phyloP scores from a whole-genome alignment of 2,113 vertebrate genomes.

The Hemiprocne comata region DNA sequence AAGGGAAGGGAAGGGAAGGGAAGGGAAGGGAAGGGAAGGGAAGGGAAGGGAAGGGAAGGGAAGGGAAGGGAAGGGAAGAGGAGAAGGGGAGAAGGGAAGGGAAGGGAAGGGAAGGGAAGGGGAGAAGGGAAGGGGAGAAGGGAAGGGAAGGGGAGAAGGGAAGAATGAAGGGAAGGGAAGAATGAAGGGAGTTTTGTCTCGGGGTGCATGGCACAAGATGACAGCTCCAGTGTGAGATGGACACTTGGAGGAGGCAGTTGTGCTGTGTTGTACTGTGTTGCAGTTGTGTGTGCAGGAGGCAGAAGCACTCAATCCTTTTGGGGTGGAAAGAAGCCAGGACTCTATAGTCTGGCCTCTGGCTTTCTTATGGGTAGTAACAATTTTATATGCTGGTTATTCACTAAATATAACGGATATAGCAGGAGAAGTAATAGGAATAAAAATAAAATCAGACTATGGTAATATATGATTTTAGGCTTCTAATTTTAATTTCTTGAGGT shows the following conservation, averaged over 20 bases:
- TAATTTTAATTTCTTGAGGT: neutral
- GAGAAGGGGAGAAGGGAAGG: too few species aligned
- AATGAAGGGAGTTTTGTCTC: too few species aligned
- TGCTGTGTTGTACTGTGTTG: neutral
- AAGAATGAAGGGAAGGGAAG: too few species aligned
- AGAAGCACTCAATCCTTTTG: neutral
- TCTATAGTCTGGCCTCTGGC: neutral
- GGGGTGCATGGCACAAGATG: fast-evolving
- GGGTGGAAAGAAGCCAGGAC: neutral
- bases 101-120: too few species aligned
- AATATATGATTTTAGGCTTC: neutral
- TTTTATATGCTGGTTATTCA: neutral
- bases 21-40: too few species aligned
- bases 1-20: too few species aligned
- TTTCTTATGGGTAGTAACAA: neutral
- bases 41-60: too few species aligned
- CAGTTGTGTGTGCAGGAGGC: neutral
- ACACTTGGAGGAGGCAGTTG: neutral
- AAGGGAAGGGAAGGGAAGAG: too few species aligned
- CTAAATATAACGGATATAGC: neutral
- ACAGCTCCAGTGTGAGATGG: neutral
- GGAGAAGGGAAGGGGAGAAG: too few species aligned
- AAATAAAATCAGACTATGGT: neutral
- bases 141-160: too few species aligned
- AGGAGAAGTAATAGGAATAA: neutral